Conservation (phyloP, 2,888 invertebrate species). For the Epinotia ramella region DNA sequence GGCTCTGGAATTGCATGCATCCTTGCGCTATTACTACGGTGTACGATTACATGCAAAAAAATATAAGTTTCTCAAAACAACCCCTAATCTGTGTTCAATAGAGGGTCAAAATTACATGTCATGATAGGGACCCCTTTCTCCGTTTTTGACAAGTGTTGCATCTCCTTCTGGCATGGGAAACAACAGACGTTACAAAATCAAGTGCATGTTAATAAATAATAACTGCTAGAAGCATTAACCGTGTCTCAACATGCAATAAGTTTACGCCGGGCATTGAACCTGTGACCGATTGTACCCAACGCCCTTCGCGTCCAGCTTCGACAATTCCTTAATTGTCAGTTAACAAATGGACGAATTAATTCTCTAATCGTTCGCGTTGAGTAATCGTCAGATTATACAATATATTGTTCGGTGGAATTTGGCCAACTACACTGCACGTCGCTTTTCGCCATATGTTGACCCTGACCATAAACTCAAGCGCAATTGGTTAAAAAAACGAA, state of each 20-base stretch:
- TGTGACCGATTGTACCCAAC: conserved; percentile 15
- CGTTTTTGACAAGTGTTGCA: not conserved
- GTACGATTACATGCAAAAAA: too few relatives aligned
- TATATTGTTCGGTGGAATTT: conserved; percentile 69
- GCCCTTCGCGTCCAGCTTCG: not conserved
- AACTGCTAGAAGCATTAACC: conserved; percentile 2
- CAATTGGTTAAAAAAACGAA: conserved; percentile 51
- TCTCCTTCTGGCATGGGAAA: not conserved
- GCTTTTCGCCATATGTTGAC: conserved; percentile 82
- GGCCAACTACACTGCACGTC: conserved; percentile 61
- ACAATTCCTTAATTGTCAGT: conserved; percentile 11
- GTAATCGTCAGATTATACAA: conserved; percentile 51
- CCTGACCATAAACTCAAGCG: conserved; percentile 74
- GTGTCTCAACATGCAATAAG: conserved; percentile 20
- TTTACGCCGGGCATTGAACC: conserved; percentile 14
- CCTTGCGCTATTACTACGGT: too few relatives aligned
- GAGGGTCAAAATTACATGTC: conserved; percentile 6
- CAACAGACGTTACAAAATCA: conserved; percentile 1
- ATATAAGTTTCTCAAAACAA: not conserved
- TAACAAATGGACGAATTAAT: conserved; percentile 2
- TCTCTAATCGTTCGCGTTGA: conserved; percentile 41
- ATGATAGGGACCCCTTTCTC: not conserved
- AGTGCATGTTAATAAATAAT: not conserved
- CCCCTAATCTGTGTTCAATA: not conserved
- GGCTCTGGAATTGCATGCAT: too few relatives aligned